Evolutionary conservation across 2,113 vertebrate species (phyloP), one percentile per base, ranked within the genome.

Genomic region (Mesembrinibis cayennensis): DNA sequence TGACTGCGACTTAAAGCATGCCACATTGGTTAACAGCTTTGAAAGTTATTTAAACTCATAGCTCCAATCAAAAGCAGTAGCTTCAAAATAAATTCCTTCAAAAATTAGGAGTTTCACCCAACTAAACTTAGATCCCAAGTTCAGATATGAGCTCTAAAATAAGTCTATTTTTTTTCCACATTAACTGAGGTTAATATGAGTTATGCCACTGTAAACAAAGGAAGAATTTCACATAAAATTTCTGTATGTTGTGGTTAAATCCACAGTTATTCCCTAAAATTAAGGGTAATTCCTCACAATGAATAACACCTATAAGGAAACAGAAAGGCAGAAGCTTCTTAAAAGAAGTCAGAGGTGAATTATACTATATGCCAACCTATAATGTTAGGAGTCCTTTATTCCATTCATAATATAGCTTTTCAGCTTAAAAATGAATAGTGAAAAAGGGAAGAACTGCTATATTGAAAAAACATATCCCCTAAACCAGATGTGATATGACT

Each of bases 201-300:
- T 82, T 70, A 88, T 55, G 50, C 27, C 34, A 87, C 18, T 56
- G 38, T 56, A 93, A 93, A 82, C 69, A 84, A 87, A 81, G n/a
- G 21, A 93, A 91, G 63, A 87, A 42, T 66, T 95, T 84, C 6
- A 90, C 18, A 23, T 23, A 92, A 66, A 84, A 47, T 1, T 30
- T 82, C 42, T 74, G 25, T 93, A 74, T 93, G 61, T 66, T 96
- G 93, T 88, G 82, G 79, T 79, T 88, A 67, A 55, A 92, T 76
- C 34, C 42, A 72, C 25, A 78, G 82, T 74, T 89, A 78, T 66
- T 89, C 25, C 25, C 42, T 85, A 70, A 93, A 91, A 95, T 78
- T 78, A 87, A 58, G 45, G 21, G 55, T 78, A 89, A 93, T 87
- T 90, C 78, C 38, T 89, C 32, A 71, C 32, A 76, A 78, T 42